phyloP scores from a whole-genome alignment of 2,797 vertebrate species.

The Brachyalestes nurse region DNA sequence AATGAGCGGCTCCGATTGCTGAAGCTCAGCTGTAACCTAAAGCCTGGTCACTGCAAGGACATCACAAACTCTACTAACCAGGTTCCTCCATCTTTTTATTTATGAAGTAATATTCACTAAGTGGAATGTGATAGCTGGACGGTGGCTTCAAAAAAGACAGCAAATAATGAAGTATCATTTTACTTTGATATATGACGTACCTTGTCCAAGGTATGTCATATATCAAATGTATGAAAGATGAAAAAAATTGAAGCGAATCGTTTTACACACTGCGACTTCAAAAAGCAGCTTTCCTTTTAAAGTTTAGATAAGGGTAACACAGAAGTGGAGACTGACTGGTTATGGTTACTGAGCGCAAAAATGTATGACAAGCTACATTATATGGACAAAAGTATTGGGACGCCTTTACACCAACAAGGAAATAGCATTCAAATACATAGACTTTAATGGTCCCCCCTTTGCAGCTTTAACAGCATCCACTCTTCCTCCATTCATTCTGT shows the following conservation, averaged over 20 bases:
- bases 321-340: no score
- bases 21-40: conserved; percentile 79
- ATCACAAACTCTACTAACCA: conserved; percentile 14
- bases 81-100: not conserved
- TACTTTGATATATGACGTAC: not conserved
- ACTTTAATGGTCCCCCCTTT: no score
- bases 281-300: not conserved
- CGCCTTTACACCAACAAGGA: no score
- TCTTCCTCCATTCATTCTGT: no score
- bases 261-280: not conserved
- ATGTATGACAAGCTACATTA: no score
- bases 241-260: not conserved
- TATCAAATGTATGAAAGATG: not conserved
- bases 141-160: not conserved
- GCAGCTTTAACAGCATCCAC: no score
- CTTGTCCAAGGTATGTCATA: not conserved
- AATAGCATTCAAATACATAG: no score
- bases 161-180: not conserved
- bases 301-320: not conserved
- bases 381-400: no score
- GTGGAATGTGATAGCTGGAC: not conserved
- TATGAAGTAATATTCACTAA: not conserved
- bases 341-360: no score
- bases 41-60: conserved; percentile 44
- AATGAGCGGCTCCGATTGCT: conserved; percentile 77